phyloP scores from a whole-genome alignment of 2,888 invertebrate species.

The Xanthia togata region DNA sequence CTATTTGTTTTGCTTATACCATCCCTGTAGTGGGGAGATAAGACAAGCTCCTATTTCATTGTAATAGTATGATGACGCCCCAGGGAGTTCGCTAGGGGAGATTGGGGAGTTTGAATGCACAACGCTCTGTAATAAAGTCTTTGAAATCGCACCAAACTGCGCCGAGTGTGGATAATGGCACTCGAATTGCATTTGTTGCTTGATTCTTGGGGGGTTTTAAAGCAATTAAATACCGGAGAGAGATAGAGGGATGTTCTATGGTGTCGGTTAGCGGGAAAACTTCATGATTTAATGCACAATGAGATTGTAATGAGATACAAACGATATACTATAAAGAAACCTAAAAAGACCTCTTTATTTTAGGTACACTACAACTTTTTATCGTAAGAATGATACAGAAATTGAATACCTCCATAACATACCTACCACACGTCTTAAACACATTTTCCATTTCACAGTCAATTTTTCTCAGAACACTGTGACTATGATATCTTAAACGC shows the following conservation, averaged over 20 bases:
- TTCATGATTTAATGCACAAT: conserved; percentile 19
- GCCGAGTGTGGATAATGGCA: conserved; percentile 61
- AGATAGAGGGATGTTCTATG: conserved; percentile 31
- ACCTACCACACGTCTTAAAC: neutral
- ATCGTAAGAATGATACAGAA: neutral
- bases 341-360: neutral
- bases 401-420: neutral
- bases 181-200: conserved; percentile 64
- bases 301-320: conserved; percentile 4
- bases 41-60: conserved; percentile 81
- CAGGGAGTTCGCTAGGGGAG: conserved; percentile 68
- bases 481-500: conserved; percentile 65
- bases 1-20: conserved; percentile 84
- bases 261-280: conserved; percentile 1
- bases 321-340: neutral
- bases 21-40: conserved; percentile 78
- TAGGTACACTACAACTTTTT: neutral
- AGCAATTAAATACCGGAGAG: conserved; percentile 53
- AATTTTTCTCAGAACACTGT: conserved; percentile 41
- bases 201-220: conserved; percentile 45
- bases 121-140: conserved; percentile 56
- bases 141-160: conserved; percentile 57
- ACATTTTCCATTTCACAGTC: conserved; percentile 32
- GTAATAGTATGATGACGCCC: conserved; percentile 84
- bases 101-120: conserved; percentile 64